Percentiles rank a stretch among this genome's conserved stretches.
Evolutionary conservation across 2,797 vertebrate genomes (phyloP).

Genomic region (Sphenodon punctatus): DNA sequence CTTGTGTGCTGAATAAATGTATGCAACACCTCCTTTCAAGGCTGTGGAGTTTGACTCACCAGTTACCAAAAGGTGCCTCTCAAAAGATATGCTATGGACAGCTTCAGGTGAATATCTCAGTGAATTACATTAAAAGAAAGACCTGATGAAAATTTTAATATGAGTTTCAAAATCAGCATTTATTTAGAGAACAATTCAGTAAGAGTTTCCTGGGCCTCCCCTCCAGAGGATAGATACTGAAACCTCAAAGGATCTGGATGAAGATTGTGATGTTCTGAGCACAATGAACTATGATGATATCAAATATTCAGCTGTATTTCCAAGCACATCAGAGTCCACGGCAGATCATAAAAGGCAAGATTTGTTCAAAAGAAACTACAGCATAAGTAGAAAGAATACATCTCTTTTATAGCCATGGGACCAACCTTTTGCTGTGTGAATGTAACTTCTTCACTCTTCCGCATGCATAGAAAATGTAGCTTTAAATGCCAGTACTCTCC

Average conservation of each 20-base stretch:
- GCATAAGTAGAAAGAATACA: neutral
- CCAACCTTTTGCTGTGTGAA: too few species aligned
- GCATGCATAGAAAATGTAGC: too few species aligned
- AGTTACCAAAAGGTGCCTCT: neutral
- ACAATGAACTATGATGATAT: neutral
- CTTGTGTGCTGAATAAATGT: rapidly evolving
- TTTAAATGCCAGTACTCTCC: too few species aligned
- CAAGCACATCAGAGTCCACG: neutral
- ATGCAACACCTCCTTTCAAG: neutral
- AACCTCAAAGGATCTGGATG: neutral
- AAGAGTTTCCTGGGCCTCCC: neutral
- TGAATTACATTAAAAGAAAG: neutral
- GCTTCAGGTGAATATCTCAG: neutral
- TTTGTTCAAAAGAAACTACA: neutral
- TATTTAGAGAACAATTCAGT: neutral
- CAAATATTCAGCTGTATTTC: neutral
- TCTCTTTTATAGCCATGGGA: neutral
- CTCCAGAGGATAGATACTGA: neutral
- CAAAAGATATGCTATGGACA: neutral
- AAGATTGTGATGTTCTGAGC: neutral
- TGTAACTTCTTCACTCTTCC: too few species aligned
- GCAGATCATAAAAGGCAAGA: neutral
- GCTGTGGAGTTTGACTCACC: neutral
- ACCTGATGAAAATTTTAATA: neutral
- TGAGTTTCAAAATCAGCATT: neutral